These are phyloP conservation scores for Salarias fasciatus DNA, from an alignment of 2,797 vertebrate genomes.

Conservation along the genomic window DNA sequence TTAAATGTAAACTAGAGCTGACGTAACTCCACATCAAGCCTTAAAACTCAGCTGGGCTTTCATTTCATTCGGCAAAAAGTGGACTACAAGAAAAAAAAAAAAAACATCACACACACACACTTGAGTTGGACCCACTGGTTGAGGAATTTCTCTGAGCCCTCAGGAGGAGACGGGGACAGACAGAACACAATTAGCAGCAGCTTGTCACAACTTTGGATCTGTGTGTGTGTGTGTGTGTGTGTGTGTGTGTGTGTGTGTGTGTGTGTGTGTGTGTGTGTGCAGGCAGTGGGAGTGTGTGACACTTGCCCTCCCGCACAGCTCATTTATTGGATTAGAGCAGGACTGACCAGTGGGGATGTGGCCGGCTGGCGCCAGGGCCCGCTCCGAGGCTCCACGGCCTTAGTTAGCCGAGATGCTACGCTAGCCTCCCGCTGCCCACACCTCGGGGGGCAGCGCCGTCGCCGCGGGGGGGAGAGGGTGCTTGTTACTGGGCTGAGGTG, in stretches of 20 bases:
- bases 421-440: constrained; percentile 54
- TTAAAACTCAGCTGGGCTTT: no score
- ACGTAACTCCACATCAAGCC: no score
- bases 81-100: no score
- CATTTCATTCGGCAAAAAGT: no score
- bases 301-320: constrained; percentile 74
- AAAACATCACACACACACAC: constrained; percentile 1
- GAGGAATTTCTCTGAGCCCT: constrained; percentile 62
- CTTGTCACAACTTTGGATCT: constrained; percentile 70
- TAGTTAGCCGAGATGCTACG: constrained; percentile 72
- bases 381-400: constrained; percentile 64
- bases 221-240: no score
- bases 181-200: constrained; percentile 70
- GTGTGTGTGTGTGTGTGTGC: constrained; percentile 26
- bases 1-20: no score
- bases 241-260: constrained; percentile 6
- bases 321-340: constrained; percentile 82
- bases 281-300: constrained; percentile 59
- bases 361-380: constrained; percentile 68
- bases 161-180: constrained; percentile 59
- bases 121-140: constrained; percentile 57
- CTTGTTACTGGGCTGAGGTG: constrained; percentile 72
- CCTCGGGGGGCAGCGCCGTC: constrained; percentile 41
- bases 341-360: constrained; percentile 76
- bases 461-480: constrained; percentile 53